Conservation (phyloP, 2,113 vertebrate genomes). For the Salvelinus fontinalis region DNA sequence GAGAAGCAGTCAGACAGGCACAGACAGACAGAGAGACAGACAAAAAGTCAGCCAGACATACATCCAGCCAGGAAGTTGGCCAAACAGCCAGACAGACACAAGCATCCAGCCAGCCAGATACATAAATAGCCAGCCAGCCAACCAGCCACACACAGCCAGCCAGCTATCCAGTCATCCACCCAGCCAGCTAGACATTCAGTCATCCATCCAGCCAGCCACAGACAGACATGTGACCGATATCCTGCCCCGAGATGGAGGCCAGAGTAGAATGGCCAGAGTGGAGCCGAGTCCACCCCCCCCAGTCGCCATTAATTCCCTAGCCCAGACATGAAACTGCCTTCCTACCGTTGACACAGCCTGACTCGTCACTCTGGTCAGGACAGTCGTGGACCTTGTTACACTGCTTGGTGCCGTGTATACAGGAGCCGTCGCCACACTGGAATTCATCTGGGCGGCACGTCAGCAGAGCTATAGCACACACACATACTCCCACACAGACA, state of each 20-base stretch:
- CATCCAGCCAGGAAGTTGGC: background rate
- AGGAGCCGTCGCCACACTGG: constrained; percentile 90
- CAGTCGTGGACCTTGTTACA: constrained; percentile 91
- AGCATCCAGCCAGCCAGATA: background rate
- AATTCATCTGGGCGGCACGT: constrained; percentile 91
- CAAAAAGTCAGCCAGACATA: background rate
- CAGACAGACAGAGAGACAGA: background rate
- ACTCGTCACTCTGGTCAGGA: constrained; percentile 87
- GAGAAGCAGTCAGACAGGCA: background rate
- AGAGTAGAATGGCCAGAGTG: no score
- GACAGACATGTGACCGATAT: background rate
- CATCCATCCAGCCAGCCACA: background rate
- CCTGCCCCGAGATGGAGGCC: no score
- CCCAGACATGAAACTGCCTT: constrained; percentile 7
- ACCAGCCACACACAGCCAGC: background rate
- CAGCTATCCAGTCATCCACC: background rate
- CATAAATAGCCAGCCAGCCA: background rate
- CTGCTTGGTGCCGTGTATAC: constrained; percentile 88
- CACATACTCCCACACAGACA: constrained; percentile 22
- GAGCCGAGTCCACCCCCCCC: no score
- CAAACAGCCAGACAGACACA: background rate
- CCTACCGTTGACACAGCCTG: constrained; percentile 88
- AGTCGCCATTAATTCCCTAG: no score
- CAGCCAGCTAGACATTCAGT: background rate
- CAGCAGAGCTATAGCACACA: constrained; percentile 74